Evolutionary conservation across 2,888 invertebrate genomes (phyloP), one percentile per base, ranked within the genome.

Genomic region (Carabus problematicus): DNA sequence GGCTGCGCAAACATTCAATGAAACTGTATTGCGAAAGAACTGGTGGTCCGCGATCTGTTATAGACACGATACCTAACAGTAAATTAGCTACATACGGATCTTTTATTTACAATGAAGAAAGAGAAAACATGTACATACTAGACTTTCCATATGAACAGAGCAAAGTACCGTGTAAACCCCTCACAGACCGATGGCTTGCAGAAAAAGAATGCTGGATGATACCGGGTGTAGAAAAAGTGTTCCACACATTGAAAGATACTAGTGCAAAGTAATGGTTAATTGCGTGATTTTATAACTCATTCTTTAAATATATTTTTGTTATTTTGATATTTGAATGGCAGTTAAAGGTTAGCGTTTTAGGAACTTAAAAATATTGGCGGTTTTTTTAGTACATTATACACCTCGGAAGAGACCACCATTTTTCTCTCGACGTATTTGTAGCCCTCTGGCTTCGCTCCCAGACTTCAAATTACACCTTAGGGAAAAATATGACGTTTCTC

Each of bases 31-130:
- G 78, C 73, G 75, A 77, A 72, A 79, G 76, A 73, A 75, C 74
- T 73, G 74, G 74, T 72, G 75, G 76, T 71, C 77, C 81, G 41
- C 80, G 83, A 76, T 85, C 84, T 72, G 89, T 88, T 42, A 85
- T 85, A 76, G 88, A 89, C 76, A 85, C 86, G 59, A 89, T 90
- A 75, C 89, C 90, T 6, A 82, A 85, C 72, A 89, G 89, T 71
- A 85, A 85, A 82, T 79, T 90, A 77, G 84, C 85, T 7, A 77
- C 77, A 64, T 85, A 86, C 75, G 81, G 81, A 12, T 82, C 85
- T 76, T 84, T 81, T 75, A 80, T 82, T 73, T 86, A 85, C 77
- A 79, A 83, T 73, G 82, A 84, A 72, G 80, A 82, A 4, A 78
- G 84, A 58, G 84, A 84, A 75, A 75, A 77, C 70, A 76, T 79